Percentiles rank a stretch among this genome's conserved stretches.
Evolutionary conservation across 2,797 vertebrate species (phyloP).

Genomic region (Lepidocolaptes lacrymiger): DNA sequence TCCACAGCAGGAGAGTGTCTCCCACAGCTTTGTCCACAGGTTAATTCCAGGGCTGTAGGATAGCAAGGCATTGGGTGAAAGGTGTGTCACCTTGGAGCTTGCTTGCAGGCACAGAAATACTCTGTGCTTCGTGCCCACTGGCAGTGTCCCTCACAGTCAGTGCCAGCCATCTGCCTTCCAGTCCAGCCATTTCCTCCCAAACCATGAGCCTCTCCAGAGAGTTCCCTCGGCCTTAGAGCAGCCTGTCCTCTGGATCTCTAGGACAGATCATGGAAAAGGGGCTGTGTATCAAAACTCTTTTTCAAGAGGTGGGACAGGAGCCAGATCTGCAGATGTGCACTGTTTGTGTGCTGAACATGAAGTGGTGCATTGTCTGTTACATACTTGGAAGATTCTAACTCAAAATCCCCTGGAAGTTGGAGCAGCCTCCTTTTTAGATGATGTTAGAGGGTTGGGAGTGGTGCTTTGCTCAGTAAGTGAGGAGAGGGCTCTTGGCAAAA

Average conservation of each 20-base stretch:
- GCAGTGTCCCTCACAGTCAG: neutral
- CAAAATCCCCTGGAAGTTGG: neutral
- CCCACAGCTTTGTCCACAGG: neutral
- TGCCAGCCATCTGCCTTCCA: neutral
- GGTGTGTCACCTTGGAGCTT: neutral
- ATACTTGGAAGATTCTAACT: too few relatives aligned
- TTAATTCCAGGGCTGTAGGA: neutral
- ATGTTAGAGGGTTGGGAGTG: neutral
- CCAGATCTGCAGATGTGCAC: neutral
- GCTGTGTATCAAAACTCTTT: neutral
- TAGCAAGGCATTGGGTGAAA: neutral
- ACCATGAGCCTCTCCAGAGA: neutral
- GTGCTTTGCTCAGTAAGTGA: neutral
- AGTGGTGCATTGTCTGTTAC: fast-evolving
- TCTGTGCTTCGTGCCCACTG: neutral
- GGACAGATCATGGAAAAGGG: neutral
- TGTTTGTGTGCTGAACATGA: neutral
- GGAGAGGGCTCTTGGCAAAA: neutral
- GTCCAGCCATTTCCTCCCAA: neutral
- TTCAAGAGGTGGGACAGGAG: neutral
- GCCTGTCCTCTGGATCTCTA: neutral
- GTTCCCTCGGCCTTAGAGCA: neutral
- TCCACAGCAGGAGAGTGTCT: fast-evolving
- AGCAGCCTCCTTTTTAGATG: neutral
- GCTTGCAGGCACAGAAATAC: neutral